Evolutionary conservation across 2,797 vertebrate genomes (phyloP).

Genomic region (Pseudochirops cupreus): DNA sequence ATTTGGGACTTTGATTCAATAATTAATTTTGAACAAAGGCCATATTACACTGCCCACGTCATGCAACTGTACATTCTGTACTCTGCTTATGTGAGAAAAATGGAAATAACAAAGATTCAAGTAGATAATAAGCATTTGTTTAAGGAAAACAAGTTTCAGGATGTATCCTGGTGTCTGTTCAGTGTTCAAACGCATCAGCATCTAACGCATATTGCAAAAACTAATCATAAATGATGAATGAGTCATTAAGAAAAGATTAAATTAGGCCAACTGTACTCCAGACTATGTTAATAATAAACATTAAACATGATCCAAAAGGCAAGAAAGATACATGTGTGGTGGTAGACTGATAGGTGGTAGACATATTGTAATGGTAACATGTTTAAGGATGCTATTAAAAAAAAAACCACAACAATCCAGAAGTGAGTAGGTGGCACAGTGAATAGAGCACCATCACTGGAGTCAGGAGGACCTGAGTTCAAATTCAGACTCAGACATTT

Average conservation of each 20-base stretch:
- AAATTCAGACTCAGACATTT: too few relatives aligned
- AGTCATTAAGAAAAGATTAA: not conserved
- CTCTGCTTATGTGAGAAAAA: not conserved
- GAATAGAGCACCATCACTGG: too few relatives aligned
- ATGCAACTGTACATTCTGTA: not conserved
- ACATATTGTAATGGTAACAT: not conserved
- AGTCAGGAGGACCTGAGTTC: too few relatives aligned
- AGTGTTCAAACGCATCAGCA: not conserved
- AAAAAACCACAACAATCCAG: too few relatives aligned
- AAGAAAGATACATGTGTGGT: not conserved
- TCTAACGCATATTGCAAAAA: not conserved
- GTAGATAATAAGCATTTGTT: not conserved
- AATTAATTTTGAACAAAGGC: not conserved
- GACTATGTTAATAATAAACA: not conserved
- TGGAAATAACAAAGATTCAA: not conserved
- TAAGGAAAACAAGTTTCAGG: not conserved
- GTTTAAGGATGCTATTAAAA: not conserved
- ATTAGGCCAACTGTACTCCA: not conserved
- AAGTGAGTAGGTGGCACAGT: too few relatives aligned
- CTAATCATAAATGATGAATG: not conserved
- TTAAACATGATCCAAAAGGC: not conserved
- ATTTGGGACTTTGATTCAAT: not conserved
- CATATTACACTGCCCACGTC: not conserved
- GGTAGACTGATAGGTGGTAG: not conserved
- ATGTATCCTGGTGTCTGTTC: not conserved